Base-by-base conservation (phyloP, 2,888 invertebrate genomes). In the Stenchaetothrips biformis region DNA sequence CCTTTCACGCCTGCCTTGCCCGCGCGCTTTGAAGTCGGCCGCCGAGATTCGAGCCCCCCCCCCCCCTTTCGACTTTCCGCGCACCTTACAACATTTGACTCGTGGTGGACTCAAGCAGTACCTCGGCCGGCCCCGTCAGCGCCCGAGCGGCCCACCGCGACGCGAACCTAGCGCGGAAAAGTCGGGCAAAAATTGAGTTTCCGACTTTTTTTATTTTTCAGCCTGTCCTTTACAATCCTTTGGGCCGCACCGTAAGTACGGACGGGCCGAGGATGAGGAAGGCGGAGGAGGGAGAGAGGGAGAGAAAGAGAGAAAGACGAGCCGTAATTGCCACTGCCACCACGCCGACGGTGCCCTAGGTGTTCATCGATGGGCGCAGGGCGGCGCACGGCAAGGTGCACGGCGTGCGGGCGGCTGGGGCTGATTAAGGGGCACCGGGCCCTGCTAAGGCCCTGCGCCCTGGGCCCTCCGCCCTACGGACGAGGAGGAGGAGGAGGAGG, bases 361-460 rank as follows among this genome's bases (percentile, higher is more conserved):
- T 67, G 67, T 67, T 67, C 67, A 21, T 9, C 67, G 67, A 67
- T 67, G 67, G 67, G 25, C 67, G 6, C 21, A 9, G 21, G 21
- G 67, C 4, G 67, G n/a, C 67, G 67, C 18, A 13, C 59, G 59
- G 59, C 13, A 18, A 1, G 59, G 59, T 16, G 59, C 4, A 18
- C 59, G 4, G 37, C 4, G 37, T 37, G 4, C 37, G 59, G 37
- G 37, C 37, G 53, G 62, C 62, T 16, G 62, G n/a, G 67, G 67
- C 67, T 67, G 67, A 67, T 67, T 67, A 67, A 67, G 67, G 67
- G 67, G 21, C 67, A 8, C 53, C 53, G 53, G 37, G 53, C 53
- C 16, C 53, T n/a, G n/a, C n/a, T n/a, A n/a, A n/a, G n/a, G n/a
- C n/a, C n/a, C n/a, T n/a, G n/a, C n/a, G n/a, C n/a, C n/a, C n/a